Base-by-base conservation (phyloP, 2,888 invertebrate species). In the Thalpophila matura region DNA sequence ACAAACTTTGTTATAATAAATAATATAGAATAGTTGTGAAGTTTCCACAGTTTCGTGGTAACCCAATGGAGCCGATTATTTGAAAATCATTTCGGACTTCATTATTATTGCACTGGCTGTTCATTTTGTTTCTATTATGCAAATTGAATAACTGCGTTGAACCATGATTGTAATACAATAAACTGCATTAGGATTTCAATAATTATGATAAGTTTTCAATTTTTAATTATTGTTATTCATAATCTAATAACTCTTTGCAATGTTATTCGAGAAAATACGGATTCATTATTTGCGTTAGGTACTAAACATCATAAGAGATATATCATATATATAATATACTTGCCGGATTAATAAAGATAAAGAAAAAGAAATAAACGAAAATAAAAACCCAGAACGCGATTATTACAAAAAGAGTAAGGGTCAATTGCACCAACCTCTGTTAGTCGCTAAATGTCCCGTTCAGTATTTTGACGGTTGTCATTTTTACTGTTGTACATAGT, bases 11-110 rank as follows among this genome's bases (percentile, higher is more conserved):
- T 47, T 60, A 55, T 71, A 74, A 75, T 72, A 64, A 60, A 64
- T 74, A 72, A 62, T 51, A 43, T 51, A 45, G 18, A 57, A 75
- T 59, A 63, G 68, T 69, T 75, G 47, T 14, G 45, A 72, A 72
- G 38, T 64, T 56, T 47, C 33, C 29, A 43, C 35, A 22, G 27
- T 57, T 46, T 62, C 57, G 56, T 37, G 56, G 62, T 59, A 33
- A 71, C 60, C 42, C 56, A 46, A 47, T 66, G 27, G 4, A 62
- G 33, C 18, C n/a, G 22, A 66, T 61, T 53, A 66, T 66, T 61
- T 50, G 49, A 27, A 40, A 56, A 71, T 54, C 18, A 61, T 50
- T 51, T 51, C 1, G 10, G 1, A 33, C 12, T 42, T 22, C 26
- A 49, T 40, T 51, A 35, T 33, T 26, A 26, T 51, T 64, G 14